phyloP scores from a whole-genome alignment of 2,113 vertebrate genomes.

The Saiga tatarica region DNA sequence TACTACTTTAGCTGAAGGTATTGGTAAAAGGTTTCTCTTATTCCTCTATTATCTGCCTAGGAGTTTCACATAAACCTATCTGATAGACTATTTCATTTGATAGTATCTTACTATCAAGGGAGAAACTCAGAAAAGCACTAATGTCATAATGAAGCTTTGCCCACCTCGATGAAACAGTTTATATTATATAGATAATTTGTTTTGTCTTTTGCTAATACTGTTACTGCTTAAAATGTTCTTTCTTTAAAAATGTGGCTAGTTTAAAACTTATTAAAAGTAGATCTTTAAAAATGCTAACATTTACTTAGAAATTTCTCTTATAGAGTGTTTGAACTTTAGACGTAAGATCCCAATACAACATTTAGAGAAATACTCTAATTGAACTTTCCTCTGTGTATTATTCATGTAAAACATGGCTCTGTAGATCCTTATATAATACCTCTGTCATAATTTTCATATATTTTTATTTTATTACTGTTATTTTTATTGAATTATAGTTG shows the following conservation, averaged over 20 bases:
- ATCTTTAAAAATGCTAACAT: not conserved
- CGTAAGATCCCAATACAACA: not conserved
- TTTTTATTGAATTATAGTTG: not conserved
- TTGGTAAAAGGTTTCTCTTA: constrained; percentile 1
- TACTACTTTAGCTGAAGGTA: not conserved
- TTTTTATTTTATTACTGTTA: not conserved
- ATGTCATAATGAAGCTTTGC: not conserved
- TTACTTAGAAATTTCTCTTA: not conserved
- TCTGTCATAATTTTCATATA: not conserved
- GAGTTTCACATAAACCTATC: not conserved
- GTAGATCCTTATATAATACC: not conserved
- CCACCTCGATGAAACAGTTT: not conserved
- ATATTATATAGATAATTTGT: not conserved
- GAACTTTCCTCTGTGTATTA: not conserved
- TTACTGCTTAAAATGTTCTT: not conserved
- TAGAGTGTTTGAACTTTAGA: not conserved
- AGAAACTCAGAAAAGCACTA: not conserved
- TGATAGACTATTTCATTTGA: not conserved
- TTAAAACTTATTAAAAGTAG: not conserved
- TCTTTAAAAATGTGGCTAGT: not conserved
- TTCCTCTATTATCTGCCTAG: not conserved
- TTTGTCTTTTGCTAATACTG: constrained; percentile 6
- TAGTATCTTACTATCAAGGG: not conserved
- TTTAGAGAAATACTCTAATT: not conserved
- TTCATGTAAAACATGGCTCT: not conserved